Percentiles rank a stretch among this genome's conserved stretches.
phyloP scores from a whole-genome alignment of 2,113 vertebrate species.

The Cynopterus brachyotis region DNA sequence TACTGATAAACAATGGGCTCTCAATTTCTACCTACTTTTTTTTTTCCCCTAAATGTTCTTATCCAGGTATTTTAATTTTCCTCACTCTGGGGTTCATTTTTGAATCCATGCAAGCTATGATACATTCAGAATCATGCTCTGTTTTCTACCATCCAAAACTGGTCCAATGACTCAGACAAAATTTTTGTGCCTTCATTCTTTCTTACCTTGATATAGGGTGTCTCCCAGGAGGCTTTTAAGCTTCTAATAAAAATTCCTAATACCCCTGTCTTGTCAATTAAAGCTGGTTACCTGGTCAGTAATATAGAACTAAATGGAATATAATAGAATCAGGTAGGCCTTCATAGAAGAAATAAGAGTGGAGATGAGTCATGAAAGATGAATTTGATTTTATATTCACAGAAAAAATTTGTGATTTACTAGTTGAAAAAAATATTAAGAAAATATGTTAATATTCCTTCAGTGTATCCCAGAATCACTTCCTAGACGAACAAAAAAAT shows the following conservation, averaged over 20 bases:
- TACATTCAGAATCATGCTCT: neutral
- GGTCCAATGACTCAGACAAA: neutral
- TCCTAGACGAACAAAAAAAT: neutral
- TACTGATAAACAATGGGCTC: neutral
- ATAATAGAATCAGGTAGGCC: neutral
- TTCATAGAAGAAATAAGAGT: neutral
- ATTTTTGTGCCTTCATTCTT: neutral
- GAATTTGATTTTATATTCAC: neutral
- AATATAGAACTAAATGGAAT: neutral
- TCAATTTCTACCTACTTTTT: neutral
- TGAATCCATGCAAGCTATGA: neutral
- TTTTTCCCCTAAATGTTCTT: neutral
- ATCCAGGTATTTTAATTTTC: neutral
- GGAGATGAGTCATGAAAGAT: neutral
- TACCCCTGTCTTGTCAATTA: neutral
- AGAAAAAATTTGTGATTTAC: neutral
- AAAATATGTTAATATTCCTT: neutral
- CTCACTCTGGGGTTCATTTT: neutral
- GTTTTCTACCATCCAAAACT: neutral
- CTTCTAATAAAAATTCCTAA: neutral
- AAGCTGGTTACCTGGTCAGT: neutral
- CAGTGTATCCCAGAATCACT: neutral
- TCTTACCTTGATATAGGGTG: neutral
- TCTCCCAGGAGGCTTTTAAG: neutral
- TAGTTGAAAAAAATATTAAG: constrained; percentile 7